phyloP scores from a whole-genome alignment of 1,140 invertebrate genomes.

The Neuroterus valhalla region DNA sequence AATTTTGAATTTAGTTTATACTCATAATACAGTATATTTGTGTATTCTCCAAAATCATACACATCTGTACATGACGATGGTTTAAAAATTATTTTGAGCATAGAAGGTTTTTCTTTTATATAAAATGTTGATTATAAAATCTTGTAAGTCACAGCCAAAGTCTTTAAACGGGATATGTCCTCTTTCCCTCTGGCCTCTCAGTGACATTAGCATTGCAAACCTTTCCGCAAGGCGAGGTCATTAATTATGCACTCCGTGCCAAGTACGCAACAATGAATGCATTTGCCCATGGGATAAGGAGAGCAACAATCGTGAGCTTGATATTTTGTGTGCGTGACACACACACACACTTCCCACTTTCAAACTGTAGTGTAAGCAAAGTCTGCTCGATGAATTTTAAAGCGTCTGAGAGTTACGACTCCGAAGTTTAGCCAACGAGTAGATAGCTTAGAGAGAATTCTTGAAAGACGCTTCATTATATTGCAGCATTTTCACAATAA shows the following conservation, averaged over 20 bases:
- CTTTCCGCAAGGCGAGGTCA: constrained; percentile 45
- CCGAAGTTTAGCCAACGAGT: neutral
- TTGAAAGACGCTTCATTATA: no score
- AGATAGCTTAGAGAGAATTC: neutral
- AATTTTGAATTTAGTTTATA: no score
- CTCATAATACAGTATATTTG: no score
- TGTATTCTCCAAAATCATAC: neutral
- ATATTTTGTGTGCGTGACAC: neutral
- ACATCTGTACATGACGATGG: neutral
- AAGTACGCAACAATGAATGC: constrained; percentile 54
- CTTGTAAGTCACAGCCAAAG: neutral
- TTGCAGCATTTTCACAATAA: neutral
- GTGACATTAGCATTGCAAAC: constrained; percentile 62
- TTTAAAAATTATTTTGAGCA: no score
- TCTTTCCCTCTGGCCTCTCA: constrained; percentile 28
- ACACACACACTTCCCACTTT: neutral
- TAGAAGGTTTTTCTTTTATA: no score
- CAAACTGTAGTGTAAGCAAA: neutral
- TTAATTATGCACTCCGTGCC: constrained; percentile 62
- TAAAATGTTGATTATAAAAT: neutral
- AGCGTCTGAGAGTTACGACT: neutral
- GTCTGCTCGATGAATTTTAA: neutral
- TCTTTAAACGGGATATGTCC: constrained; percentile 1
- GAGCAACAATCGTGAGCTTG: constrained; percentile 27
- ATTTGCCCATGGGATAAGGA: constrained; percentile 34